Evolutionary conservation across 2,888 invertebrate genomes (phyloP).

Genomic region (Ectropis crepuscularia): DNA sequence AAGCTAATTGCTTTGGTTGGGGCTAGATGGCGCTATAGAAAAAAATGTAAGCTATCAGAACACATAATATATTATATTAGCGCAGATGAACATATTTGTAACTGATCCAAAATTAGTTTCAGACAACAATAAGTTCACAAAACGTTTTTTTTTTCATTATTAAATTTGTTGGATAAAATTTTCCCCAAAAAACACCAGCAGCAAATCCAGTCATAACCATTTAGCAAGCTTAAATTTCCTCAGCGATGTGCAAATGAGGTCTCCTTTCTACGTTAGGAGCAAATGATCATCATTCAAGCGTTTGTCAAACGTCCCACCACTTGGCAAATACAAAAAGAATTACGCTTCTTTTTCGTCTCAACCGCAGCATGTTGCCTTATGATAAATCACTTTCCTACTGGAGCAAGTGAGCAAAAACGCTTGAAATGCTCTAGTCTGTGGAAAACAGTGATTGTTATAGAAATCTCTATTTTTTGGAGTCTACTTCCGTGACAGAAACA

Average conservation of each 20-base stretch:
- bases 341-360: conserved; percentile 79
- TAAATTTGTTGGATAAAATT: too few relatives aligned
- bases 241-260: conserved; percentile 12
- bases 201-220: neutral
- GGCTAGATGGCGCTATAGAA: too few relatives aligned
- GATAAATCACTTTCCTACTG: conserved; percentile 73
- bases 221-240: neutral
- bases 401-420: conserved; percentile 32
- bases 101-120: neutral
- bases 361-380: conserved; percentile 75
- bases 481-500: too few relatives aligned
- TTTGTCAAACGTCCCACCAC: conserved; percentile 73
- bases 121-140: neutral
- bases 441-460: conserved; percentile 14
- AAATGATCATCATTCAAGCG: conserved; percentile 70
- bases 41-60: too few relatives aligned
- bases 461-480: neutral
- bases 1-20: too few relatives aligned
- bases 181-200: neutral
- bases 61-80: too few relatives aligned
- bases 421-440: conserved; percentile 45
- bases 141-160: too few relatives aligned
- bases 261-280: conserved; percentile 5
- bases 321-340: conserved; percentile 78
- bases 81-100: neutral